These are phyloP conservation scores for Oncorhynchus kisutch DNA, from an alignment of 2,113 vertebrate genomes.

Conservation along the genomic window DNA sequence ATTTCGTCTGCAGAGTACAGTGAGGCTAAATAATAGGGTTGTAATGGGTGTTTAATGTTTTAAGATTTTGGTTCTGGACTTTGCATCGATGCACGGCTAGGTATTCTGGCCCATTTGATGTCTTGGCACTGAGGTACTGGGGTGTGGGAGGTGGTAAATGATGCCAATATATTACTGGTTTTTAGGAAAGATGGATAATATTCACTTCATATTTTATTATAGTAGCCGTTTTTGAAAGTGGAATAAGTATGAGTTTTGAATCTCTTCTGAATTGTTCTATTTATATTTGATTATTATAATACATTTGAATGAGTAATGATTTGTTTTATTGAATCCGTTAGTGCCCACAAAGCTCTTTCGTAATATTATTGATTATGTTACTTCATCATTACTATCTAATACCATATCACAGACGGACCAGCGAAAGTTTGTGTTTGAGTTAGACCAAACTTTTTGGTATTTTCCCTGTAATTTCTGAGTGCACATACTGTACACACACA, in stretches of 20 bases:
- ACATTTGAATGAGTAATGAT: neutral
- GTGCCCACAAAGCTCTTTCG: neutral
- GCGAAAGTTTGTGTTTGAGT: too few species aligned
- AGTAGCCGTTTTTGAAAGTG: neutral
- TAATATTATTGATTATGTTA: neutral
- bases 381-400: too few species aligned
- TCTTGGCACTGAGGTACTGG: conserved; percentile 22
- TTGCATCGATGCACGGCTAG: conserved; percentile 36
- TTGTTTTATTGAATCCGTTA: neutral
- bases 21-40: conserved; percentile 47
- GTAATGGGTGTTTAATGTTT: conserved; percentile 64
- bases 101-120: conserved; percentile 45
- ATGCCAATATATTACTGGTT: neutral
- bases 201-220: neutral
- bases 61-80: conserved; percentile 37
- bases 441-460: too few species aligned
- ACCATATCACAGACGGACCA: too few species aligned
- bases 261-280: neutral
- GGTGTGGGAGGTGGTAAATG: neutral
- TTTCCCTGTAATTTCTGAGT: conserved; percentile 21
- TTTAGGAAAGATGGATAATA: neutral
- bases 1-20: conserved; percentile 35
- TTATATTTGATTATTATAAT: neutral
- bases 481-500: conserved; percentile 33
- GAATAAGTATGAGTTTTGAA: neutral